Evolutionary conservation across 2,797 vertebrate genomes (phyloP), one percentile per base, ranked within the genome.

Genomic region (Bradypodion pumilum): DNA sequence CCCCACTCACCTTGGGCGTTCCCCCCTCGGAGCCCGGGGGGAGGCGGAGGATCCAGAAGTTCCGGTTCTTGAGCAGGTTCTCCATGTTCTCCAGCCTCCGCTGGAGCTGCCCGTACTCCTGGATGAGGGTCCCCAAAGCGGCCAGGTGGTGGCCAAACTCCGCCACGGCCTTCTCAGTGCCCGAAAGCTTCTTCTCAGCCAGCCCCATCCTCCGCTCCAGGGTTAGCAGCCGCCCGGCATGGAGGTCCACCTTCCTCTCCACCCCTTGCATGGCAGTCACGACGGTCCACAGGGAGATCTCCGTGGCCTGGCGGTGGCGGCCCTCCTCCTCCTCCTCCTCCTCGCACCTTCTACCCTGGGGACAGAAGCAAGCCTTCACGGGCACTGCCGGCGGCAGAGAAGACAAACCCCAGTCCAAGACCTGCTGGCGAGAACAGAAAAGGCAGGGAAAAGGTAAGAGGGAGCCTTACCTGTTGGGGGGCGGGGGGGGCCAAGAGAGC

Each of bases 121-220:
- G 93, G 79, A 92, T 82, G 72, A 94, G 88, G 12, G 91, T 93
- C 3, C 93, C 93, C 88, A 94, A 83, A 63, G 92, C 84, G 72
- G 95, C 94, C 94, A 96, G 91, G 78, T 95, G 94, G 65, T 93
- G 93, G 0, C 94, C 85, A 1, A 96, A 92, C 81, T 94, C 94
- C 85, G 91, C 86, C 0, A 91, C 85, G 0, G 91, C 89, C 79
- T 92, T 94, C 89, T 93, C 93, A 0, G 91, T 90, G 65, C 90
- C 92, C 0, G 92, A 92, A 5, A 94, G 88, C 82, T 93, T 94
- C 90, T 92, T 93, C 85, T 94, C 94, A 0, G 92, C 91, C 0
- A 89, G 85, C 2, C 92, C 94, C 0, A 92, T 88, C 78, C 93
- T 88, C 3, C 91, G 92, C 87, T 94, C 93, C 76, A 94, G 89